phyloP scores from a whole-genome alignment of 2,113 vertebrate genomes.

The Megaceryle torquata region DNA sequence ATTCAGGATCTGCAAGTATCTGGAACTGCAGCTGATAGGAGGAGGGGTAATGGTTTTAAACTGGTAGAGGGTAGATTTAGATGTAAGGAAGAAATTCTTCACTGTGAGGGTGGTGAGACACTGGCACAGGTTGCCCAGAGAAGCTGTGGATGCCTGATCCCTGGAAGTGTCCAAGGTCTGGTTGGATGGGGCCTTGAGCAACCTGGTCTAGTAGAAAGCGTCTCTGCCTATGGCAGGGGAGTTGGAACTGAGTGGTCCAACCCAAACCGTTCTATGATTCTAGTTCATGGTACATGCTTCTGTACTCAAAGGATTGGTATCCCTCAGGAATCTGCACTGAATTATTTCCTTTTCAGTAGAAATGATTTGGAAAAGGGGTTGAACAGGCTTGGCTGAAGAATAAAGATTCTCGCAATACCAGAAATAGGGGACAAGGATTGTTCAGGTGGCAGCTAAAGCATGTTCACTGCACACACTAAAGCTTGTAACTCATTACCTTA shows the following conservation, averaged over 20 bases:
- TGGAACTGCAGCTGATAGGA: background rate
- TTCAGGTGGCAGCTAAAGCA: background rate
- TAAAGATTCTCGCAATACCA: background rate
- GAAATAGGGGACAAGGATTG: background rate
- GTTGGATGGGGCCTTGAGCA: no score
- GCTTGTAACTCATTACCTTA: background rate
- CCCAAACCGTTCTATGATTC: no score
- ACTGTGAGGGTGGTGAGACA: no score
- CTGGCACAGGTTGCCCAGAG: no score
- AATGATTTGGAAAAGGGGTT: background rate
- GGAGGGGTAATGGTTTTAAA: no score
- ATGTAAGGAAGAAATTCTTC: no score
- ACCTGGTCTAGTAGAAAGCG: no score
- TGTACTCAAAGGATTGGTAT: background rate
- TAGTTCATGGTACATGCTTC: background rate
- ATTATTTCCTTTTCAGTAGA: background rate
- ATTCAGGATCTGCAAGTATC: background rate
- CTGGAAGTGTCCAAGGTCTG: no score
- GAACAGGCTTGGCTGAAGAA: background rate
- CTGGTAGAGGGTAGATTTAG: no score
- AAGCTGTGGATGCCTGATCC: no score
- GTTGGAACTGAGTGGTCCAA: no score
- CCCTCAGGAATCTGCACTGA: background rate
- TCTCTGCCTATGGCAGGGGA: no score
- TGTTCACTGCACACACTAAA: background rate